Evolutionary conservation across 2,797 vertebrate species (phyloP), one percentile per base, ranked within the genome.

Genomic region (Cyprinodon diabolis): DNA sequence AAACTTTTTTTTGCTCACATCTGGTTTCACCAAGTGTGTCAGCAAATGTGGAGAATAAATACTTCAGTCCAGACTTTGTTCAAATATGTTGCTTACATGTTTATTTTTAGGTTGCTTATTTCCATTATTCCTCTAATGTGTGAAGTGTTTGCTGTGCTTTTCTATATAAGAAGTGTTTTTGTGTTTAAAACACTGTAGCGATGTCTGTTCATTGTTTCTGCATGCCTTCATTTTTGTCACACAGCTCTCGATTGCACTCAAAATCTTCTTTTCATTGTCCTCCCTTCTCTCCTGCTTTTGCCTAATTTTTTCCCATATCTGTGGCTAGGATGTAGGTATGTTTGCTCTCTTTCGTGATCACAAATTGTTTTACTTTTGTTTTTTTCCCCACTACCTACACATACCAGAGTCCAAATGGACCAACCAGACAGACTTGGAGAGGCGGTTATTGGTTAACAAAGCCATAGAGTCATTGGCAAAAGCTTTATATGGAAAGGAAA

Each of bases 281-380:
- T 83, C 72, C 87, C 80, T 83, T 85, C 79, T 91, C 68, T 86
- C 76, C 89, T 77, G 84, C 86, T 87, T 93, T 90, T 88, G 85
- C 90, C 82, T 82, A 48, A 69, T 81, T 86, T 87, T 68, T 75
- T 72, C 90, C 81, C 91, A 84, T 92, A 90, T 93, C 93, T 94
- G 93, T 94, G 93, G 85, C 82, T 94, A 89, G 95, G 95, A 80
- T 87, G 70, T 93, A 95, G 94, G 94, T 95, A 95, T 93, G 94
- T 95, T 83, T 89, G 84, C 76, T 49, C 69, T 89, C 66, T 86
- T 75, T 48, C 72, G 72, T 84, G 56, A 84, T 84, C 77, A 68
- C 51, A 67, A 13, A 45, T 51, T 75, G 35, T 75, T 21, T 68
- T 56, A 19, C 43, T 19, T 60, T 71, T 37, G 48, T 69, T 52